These are phyloP conservation scores for Achroia grisella DNA, from an alignment of 1,140 invertebrate species.

Conservation along the genomic window DNA sequence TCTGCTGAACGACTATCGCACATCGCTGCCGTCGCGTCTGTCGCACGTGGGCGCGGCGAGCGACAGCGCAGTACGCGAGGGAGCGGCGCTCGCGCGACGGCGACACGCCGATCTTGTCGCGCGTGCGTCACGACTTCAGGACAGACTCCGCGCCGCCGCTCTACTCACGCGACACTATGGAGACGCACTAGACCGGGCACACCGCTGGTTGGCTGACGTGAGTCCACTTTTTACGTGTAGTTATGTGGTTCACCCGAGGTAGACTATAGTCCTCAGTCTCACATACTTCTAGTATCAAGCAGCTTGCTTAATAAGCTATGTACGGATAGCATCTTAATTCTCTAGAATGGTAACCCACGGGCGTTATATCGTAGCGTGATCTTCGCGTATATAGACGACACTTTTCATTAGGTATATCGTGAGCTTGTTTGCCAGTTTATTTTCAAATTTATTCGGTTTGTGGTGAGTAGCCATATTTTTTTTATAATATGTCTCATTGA, in stretches of 20 bases:
- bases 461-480: background rate
- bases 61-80: constrained; percentile 44
- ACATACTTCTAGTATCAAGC: no score
- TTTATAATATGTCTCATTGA: background rate
- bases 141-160: constrained; percentile 83
- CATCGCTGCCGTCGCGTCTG: constrained; percentile 84
- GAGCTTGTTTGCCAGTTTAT: no score
- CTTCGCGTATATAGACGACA: no score
- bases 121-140: constrained; percentile 88
- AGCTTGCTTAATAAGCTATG: no score
- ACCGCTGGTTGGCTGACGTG: constrained; percentile 85
- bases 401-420: no score
- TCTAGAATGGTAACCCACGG: no score
- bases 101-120: constrained; percentile 81
- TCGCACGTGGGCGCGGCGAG: constrained; percentile 82
- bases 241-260: no score
- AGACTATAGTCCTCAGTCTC: no score
- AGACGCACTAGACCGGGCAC: constrained; percentile 88
- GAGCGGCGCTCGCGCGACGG: constrained; percentile 77
- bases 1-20: constrained; percentile 89
- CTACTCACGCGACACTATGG: constrained; percentile 87
- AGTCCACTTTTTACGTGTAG: no score
- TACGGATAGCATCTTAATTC: no score
- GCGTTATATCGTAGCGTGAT: no score
- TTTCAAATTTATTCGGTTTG: background rate